Evolutionary conservation across 1,140 invertebrate species (phyloP).

Genomic region (Whitmania pigra): DNA sequence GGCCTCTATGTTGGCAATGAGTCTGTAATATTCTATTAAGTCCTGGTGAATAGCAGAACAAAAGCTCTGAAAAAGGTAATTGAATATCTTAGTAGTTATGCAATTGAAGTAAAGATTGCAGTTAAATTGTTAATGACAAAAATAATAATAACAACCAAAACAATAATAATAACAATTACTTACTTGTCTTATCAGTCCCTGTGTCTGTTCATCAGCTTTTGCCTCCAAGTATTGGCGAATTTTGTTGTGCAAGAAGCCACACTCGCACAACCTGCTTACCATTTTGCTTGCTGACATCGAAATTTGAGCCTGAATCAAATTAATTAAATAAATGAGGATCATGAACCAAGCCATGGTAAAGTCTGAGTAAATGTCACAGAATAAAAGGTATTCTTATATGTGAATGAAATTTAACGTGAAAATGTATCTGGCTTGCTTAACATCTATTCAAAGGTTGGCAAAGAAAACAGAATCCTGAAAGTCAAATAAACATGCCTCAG

Average conservation of each 20-base stretch:
- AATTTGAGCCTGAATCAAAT: constrained; percentile 38
- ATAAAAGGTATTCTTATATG: too few relatives aligned
- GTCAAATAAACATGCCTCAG: constrained; percentile 39
- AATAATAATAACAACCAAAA: neutral
- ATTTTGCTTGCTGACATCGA: constrained; percentile 42
- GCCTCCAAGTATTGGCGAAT: constrained; percentile 55
- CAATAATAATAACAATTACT: constrained; percentile 5
- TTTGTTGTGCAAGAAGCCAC: constrained; percentile 72
- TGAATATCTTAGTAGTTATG: neutral
- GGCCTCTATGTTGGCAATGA: constrained; percentile 72
- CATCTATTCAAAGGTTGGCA: constrained; percentile 10
- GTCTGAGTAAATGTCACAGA: too few relatives aligned
- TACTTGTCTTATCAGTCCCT: constrained; percentile 62
- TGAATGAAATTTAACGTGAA: too few relatives aligned
- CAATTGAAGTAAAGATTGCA: neutral
- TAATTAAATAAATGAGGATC: constrained; percentile 9
- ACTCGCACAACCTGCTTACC: constrained; percentile 61
- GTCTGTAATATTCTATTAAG: constrained; percentile 70
- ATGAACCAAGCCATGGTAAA: neutral
- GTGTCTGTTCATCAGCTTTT: constrained; percentile 43
- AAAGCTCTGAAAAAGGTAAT: constrained; percentile 49
- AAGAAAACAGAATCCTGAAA: constrained; percentile 11
- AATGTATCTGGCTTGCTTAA: too few relatives aligned
- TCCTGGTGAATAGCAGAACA: constrained; percentile 70
- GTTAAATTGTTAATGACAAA: constrained; percentile 9